Evolutionary conservation across 2,888 invertebrate genomes (phyloP).

Genomic region (Lordiphosa andalusiaca): DNA sequence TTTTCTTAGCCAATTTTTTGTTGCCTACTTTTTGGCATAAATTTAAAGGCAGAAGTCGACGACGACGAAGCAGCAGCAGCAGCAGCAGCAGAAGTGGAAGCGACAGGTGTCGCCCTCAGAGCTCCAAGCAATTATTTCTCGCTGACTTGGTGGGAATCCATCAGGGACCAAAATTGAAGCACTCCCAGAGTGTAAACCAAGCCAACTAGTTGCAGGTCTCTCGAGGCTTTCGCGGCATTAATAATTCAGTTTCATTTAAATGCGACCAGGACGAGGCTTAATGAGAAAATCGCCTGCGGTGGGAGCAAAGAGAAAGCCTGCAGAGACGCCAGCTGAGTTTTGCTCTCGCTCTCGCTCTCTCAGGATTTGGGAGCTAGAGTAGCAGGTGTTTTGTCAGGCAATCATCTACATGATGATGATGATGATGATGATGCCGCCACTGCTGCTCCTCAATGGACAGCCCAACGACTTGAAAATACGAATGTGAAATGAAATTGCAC

Average conservation of each 20-base stretch:
- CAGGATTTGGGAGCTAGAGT: constrained; percentile 20
- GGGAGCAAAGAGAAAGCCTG: constrained; percentile 20
- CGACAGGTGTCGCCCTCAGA: constrained; percentile 52
- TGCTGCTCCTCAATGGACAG: constrained; percentile 37
- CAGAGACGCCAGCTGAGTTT: background rate
- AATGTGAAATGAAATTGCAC: constrained; percentile 5
- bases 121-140: constrained; percentile 59
- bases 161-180: constrained; percentile 29
- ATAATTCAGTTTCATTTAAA: constrained; percentile 75
- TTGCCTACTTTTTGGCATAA: constrained; percentile 42
- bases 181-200: constrained; percentile 21
- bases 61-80: background rate
- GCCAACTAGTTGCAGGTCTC: constrained; percentile 36
- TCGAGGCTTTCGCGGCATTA: constrained; percentile 55
- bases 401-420: constrained; percentile 31
- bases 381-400: constrained; percentile 29
- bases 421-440: constrained; percentile 21
- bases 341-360: background rate
- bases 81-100: constrained; percentile 7
- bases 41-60: constrained; percentile 17
- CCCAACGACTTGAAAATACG: constrained; percentile 34
- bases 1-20: constrained; percentile 23
- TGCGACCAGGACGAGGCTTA: constrained; percentile 56
- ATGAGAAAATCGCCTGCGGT: constrained; percentile 75
- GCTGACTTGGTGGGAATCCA: constrained; percentile 41